These are phyloP conservation scores for Pelusios castaneus DNA, from an alignment of 2,113 vertebrate genomes.

Conservation along the genomic window DNA sequence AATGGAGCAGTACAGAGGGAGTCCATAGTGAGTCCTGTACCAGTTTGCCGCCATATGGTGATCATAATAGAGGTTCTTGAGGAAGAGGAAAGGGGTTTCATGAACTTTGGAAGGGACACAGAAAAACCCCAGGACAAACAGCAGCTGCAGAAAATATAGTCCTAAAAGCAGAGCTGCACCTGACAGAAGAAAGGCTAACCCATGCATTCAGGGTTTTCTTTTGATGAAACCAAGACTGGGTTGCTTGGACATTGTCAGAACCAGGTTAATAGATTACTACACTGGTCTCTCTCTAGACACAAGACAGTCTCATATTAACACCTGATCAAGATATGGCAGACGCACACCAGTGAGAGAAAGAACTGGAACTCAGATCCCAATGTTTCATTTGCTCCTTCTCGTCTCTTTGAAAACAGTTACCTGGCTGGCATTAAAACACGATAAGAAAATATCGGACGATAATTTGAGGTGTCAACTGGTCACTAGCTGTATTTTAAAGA, in stretches of 20 bases:
- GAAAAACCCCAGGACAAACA: background rate
- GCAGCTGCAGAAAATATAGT: background rate
- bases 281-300: background rate
- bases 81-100: constrained; percentile 12
- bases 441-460: background rate
- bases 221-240: background rate
- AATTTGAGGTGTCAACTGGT: background rate
- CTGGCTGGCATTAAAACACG: background rate
- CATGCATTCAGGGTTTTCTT: background rate
- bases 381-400: background rate
- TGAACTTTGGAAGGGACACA: background rate
- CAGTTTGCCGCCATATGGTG: background rate
- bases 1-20: background rate
- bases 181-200: background rate
- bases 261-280: background rate
- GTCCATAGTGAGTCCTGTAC: background rate
- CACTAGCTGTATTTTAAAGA: background rate
- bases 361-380: background rate
- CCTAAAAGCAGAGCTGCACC: background rate
- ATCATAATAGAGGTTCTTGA: background rate
- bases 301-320: background rate
- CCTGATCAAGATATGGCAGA: background rate
- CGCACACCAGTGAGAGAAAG: background rate
- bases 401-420: constrained; percentile 2
- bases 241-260: background rate